phyloP scores from a whole-genome alignment of 2,888 invertebrate species.

The Cylloceria caligata region DNA sequence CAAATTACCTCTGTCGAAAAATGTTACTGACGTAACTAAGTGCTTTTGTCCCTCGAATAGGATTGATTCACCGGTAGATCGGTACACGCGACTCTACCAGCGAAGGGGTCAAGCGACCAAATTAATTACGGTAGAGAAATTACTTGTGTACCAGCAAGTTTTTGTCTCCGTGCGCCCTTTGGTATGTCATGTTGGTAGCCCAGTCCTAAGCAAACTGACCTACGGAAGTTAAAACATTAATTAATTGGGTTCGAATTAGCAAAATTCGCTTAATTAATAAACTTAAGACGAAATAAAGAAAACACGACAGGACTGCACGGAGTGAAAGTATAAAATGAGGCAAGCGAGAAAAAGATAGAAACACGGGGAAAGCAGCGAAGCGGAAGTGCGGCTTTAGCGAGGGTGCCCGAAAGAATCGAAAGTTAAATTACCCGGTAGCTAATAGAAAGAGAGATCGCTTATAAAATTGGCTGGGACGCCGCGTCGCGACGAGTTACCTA shows the following conservation, averaged over 20 bases:
- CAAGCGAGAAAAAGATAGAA: not conserved
- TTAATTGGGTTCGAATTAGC: not conserved
- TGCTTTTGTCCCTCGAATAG: no score
- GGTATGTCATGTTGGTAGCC: no score
- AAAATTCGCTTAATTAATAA: not conserved
- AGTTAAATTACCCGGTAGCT: slow-evolving; percentile 42
- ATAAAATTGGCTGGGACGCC: slow-evolving; percentile 48
- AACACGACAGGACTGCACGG: not conserved
- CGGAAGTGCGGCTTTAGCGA: slow-evolving; percentile 12
- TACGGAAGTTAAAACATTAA: not conserved
- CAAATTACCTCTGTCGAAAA: no score
- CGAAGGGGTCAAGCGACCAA: no score
- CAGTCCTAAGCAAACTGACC: not conserved
- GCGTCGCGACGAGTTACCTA: slow-evolving; percentile 19
- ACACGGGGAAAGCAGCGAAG: slow-evolving; percentile 4
- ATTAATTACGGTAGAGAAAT: no score
- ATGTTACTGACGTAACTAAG: no score
- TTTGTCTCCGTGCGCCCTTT: no score
- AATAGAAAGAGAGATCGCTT: slow-evolving; percentile 48
- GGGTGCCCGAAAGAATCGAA: slow-evolving; percentile 35
- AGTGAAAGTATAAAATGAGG: not conserved
- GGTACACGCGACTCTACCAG: no score
- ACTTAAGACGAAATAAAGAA: not conserved
- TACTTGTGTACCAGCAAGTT: no score
- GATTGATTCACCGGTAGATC: no score